These are phyloP conservation scores for Notospermus geniculatus DNA, from an alignment of 1,140 invertebrate species.

Conservation along the genomic window DNA sequence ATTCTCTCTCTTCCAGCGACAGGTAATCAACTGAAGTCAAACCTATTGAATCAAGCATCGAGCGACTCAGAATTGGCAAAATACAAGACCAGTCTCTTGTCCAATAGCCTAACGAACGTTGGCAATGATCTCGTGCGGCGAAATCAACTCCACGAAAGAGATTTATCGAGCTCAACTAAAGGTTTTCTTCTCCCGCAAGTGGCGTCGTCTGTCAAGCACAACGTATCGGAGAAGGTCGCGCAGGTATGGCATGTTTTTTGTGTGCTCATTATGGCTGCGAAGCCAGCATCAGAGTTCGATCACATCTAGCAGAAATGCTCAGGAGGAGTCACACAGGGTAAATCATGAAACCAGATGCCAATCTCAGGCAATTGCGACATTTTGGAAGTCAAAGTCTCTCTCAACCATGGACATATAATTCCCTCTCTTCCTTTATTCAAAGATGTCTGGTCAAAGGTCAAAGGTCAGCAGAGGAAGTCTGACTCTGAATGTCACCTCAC, in stretches of 20 bases:
- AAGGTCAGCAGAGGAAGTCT: too few relatives aligned
- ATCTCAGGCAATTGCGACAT: too few relatives aligned
- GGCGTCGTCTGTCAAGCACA: constrained; percentile 61
- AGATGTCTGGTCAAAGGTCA: too few relatives aligned
- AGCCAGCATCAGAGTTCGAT: too few relatives aligned
- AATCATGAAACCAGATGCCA: too few relatives aligned
- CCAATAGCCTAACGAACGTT: constrained; percentile 60
- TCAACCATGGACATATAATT: too few relatives aligned
- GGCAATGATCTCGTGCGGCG: constrained; percentile 60
- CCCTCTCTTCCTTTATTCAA: too few relatives aligned
- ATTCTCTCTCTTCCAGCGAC: constrained; percentile 30
- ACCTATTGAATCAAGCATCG: constrained; percentile 61
- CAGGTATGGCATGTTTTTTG: constrained; percentile 63
- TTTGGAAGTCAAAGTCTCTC: too few relatives aligned
- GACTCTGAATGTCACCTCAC: too few relatives aligned
- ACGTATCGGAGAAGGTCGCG: constrained; percentile 79
- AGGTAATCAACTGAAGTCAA: constrained; percentile 56
- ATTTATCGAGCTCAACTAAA: constrained; percentile 36
- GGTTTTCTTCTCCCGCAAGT: neutral
- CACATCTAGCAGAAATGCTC: too few relatives aligned
- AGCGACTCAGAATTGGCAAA: constrained; percentile 76
- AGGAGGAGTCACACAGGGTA: too few relatives aligned
- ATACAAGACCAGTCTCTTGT: constrained; percentile 61
- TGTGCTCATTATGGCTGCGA: too few relatives aligned
- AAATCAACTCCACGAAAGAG: constrained; percentile 29